Conservation (phyloP, 2,113 vertebrate genomes). For the Myocastor coypus region DNA sequence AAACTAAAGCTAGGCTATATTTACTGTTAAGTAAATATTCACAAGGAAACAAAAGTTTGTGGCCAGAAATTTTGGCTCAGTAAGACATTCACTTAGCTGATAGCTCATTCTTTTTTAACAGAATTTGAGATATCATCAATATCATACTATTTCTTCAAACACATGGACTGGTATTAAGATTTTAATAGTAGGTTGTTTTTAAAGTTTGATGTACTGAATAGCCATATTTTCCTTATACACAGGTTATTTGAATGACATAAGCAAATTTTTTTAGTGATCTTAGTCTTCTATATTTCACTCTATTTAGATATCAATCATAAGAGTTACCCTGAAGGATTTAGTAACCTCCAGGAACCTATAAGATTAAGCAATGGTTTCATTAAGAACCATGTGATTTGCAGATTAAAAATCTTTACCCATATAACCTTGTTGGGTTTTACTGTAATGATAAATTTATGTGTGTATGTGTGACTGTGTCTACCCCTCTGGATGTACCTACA, state of each 20-base stretch:
- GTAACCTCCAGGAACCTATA: not conserved
- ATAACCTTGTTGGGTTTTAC: not conserved
- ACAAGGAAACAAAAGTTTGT: conserved; percentile 6
- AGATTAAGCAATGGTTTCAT: not conserved
- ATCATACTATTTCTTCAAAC: not conserved
- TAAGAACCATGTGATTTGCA: not conserved
- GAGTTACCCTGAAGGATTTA: not conserved
- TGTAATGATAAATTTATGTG: not conserved
- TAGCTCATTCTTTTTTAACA: not conserved
- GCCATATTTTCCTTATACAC: not conserved
- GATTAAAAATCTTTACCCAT: not conserved
- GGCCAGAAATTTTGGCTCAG: not conserved
- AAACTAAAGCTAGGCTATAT: conserved; percentile 6
- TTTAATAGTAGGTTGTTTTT: not conserved
- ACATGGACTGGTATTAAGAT: not conserved
- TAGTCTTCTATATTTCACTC: not conserved
- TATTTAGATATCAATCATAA: not conserved
- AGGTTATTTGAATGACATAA: conserved; percentile 16
- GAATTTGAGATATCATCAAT: not conserved
- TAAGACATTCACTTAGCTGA: not conserved
- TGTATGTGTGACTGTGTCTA: not conserved
- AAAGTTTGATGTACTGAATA: not conserved
- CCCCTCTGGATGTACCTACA: too few relatives aligned
- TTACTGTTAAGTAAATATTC: conserved; percentile 8
- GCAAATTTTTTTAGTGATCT: not conserved